Percentiles rank a stretch among this genome's conserved stretches.
phyloP scores from a whole-genome alignment of 2,888 invertebrate genomes.

The Callimorpha dominula region DNA sequence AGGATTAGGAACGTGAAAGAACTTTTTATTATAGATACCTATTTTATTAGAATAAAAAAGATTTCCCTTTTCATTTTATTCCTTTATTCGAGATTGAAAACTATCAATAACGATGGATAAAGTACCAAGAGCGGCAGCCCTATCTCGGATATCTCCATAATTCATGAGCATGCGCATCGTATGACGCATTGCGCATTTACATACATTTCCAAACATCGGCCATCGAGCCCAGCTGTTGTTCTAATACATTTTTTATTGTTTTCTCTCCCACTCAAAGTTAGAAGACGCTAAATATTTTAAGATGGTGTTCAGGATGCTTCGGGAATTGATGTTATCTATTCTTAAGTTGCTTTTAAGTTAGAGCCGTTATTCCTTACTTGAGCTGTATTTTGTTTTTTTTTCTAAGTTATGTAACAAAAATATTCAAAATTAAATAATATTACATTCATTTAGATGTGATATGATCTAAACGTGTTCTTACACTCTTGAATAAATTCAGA shows the following conservation, averaged over 20 bases:
- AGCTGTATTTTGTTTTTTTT: too few relatives aligned
- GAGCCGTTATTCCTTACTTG: background rate
- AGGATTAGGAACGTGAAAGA: too few relatives aligned
- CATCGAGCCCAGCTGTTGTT: conserved; percentile 71
- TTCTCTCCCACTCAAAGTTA: conserved; percentile 59
- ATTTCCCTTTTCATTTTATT: background rate
- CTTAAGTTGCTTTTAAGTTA: background rate
- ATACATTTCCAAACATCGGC: conserved; percentile 69
- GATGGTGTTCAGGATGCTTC: background rate
- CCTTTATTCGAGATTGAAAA: background rate
- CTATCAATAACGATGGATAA: background rate
- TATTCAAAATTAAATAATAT: too few relatives aligned
- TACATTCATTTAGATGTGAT: too few relatives aligned
- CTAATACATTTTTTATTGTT: conserved; percentile 76
- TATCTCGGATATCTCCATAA: conserved; percentile 63
- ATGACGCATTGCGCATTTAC: conserved; percentile 80
- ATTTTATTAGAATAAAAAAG: too few relatives aligned
- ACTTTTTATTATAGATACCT: too few relatives aligned
- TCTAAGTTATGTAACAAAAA: too few relatives aligned
- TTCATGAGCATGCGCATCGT: conserved; percentile 72
- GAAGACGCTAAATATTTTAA: conserved; percentile 27
- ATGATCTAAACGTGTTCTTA: too few relatives aligned
- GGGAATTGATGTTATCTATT: conserved; percentile 3
- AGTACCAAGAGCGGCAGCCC: conserved; percentile 26
- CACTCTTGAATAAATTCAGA: too few relatives aligned